Evolutionary conservation across 2,113 vertebrate species (phyloP).

Genomic region (Heteronetta atricapilla): DNA sequence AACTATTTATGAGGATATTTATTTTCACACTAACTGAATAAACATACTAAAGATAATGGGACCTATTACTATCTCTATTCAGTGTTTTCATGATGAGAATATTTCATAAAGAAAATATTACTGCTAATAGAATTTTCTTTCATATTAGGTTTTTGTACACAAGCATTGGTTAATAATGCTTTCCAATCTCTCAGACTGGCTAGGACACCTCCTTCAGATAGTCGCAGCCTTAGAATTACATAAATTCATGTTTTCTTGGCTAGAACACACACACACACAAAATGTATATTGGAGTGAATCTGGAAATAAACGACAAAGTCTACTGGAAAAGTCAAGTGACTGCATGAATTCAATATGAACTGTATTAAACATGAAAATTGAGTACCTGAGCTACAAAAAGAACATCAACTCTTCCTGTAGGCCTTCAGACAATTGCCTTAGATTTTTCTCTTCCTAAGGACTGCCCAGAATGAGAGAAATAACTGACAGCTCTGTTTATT

Average conservation of each 20-base stretch:
- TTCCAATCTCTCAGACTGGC: not conserved
- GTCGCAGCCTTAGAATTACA: not conserved
- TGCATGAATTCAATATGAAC: not conserved
- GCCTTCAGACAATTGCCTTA: not conserved
- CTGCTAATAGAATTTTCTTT: not conserved
- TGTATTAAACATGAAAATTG: not conserved
- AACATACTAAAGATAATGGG: not conserved
- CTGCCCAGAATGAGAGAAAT: not conserved
- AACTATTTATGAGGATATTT: not conserved
- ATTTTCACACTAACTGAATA: not conserved
- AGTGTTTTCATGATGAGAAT: not conserved
- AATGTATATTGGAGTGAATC: rapidly evolving
- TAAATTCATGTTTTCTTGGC: not conserved
- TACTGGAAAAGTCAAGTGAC: not conserved
- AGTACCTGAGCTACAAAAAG: not conserved
- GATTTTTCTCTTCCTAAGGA: not conserved
- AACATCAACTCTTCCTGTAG: not conserved
- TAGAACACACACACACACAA: not conserved
- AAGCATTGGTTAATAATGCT: not conserved
- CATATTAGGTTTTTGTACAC: not conserved
- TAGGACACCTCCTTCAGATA: not conserved
- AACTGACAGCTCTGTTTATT: not conserved
- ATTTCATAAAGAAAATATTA: not conserved
- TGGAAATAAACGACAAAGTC: not conserved
- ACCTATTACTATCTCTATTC: not conserved